Evolutionary conservation across 2,888 invertebrate genomes (phyloP).

Genomic region (Coelopa pilipes): DNA sequence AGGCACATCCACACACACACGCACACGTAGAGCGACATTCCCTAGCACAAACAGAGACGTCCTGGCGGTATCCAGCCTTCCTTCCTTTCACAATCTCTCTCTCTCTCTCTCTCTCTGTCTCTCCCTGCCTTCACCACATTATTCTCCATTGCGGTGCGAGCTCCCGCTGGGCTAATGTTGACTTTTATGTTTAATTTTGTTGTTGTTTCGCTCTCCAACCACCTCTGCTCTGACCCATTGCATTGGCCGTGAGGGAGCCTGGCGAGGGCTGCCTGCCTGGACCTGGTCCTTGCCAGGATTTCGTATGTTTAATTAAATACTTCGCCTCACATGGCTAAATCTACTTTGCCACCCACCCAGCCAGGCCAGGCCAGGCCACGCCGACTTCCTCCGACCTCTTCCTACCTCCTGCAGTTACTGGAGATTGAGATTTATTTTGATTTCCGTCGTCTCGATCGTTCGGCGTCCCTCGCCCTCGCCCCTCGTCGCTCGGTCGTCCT

Average conservation of each 20-base stretch:
- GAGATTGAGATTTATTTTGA: no score
- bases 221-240: not conserved
- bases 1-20: not conserved
- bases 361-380: not conserved
- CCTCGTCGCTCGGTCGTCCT: not conserved
- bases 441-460: no score
- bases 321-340: conserved; percentile 27
- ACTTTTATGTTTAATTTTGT: conserved; percentile 23
- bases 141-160: conserved; percentile 10
- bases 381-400: not conserved
- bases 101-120: not conserved
- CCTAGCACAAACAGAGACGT: not conserved
- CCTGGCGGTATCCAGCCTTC: no score
- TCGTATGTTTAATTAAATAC: conserved; percentile 32
- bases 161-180: conserved; percentile 26
- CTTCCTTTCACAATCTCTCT: not conserved
- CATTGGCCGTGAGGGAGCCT: no score
- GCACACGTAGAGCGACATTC: not conserved
- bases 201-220: not conserved
- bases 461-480: no score
- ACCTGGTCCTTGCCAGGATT: conserved; percentile 4
- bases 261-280: no score
- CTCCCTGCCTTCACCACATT: conserved; percentile 14
- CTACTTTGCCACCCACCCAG: conserved; percentile 8
- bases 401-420: no score